These are phyloP conservation scores for Mimumesa dahlbomi DNA, from an alignment of 2,888 invertebrate genomes.

Conservation along the genomic window DNA sequence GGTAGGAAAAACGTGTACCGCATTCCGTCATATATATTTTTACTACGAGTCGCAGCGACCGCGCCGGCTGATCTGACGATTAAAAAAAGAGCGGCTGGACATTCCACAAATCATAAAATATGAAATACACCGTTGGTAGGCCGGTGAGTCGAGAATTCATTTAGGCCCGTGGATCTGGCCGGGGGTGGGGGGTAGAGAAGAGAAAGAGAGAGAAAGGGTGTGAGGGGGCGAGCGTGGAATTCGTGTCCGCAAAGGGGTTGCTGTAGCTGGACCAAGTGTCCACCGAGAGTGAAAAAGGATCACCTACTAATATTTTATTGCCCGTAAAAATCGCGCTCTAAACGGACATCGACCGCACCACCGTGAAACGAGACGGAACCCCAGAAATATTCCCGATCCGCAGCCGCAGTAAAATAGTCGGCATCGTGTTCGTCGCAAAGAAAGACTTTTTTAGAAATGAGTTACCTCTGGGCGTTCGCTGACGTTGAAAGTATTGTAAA, in stretches of 20 bases:
- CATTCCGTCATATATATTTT: too few relatives aligned
- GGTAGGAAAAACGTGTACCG: too few relatives aligned
- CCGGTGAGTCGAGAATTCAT: slow-evolving; percentile 60
- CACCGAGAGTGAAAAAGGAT: slow-evolving; percentile 48
- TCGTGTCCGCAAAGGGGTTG: slow-evolving; percentile 43
- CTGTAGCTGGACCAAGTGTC: slow-evolving; percentile 30
- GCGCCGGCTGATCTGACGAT: slow-evolving; percentile 34
- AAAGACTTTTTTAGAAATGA: slow-evolving; percentile 1
- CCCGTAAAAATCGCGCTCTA: slow-evolving; percentile 70
- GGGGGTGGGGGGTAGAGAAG: slow-evolving; percentile 5
- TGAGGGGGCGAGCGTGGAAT: slow-evolving; percentile 38
- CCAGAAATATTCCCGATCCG: slow-evolving; percentile 19
- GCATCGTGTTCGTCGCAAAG: slow-evolving; percentile 6
- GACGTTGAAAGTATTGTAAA: too few relatives aligned
- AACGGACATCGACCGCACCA: slow-evolving; percentile 18
- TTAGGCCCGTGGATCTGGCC: too few relatives aligned
- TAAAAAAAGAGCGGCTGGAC: slow-evolving; percentile 41
- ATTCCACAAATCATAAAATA: slow-evolving; percentile 77
- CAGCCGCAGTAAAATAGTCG: slow-evolving; percentile 20
- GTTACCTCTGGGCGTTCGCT: neutral
- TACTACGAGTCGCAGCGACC: slow-evolving; percentile 11
- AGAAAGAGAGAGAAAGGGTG: neutral
- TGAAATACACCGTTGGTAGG: slow-evolving; percentile 71
- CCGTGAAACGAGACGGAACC: slow-evolving; percentile 31
- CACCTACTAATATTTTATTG: slow-evolving; percentile 77